Base-by-base conservation (phyloP, 2,797 vertebrate species). In the Trichosurus vulpecula region DNA sequence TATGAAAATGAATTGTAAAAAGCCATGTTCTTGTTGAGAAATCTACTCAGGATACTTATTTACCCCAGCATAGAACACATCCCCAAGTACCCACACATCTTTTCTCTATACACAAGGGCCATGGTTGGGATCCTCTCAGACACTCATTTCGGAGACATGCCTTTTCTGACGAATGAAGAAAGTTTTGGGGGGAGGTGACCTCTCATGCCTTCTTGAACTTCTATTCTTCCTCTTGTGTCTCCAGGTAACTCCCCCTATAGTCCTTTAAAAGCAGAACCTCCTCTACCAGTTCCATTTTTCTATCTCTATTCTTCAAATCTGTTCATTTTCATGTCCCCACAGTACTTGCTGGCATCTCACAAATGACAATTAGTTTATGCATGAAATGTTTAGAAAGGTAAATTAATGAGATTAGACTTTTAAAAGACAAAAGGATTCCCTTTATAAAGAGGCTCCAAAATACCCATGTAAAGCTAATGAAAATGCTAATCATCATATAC, bases 401-500 rank as follows among this genome's bases (percentile, higher is more conserved):
- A 87, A 51, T 87, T 14, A 47, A 51, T 11, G 3, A 6, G 29
- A 91, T 87, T 51, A 93, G 41, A 90, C 13, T 47, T 92, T 89
- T 90, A 51, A 54, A 0, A 58, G 61, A 94, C 54, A 35, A 27
- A 35, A 0, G 14, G 35, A 58, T 92, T 94, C 29, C 5, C 31
- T n/a, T 52, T 0, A 54, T 31, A 27, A 51, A 16, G 54, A 31
- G 57, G 25, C 4, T 6, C 30, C 0, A 61, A 66, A 61, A 4
- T 10, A 87, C 41, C 8, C 74, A 35, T 4, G 25, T 51, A 29
- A 47, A 91, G 54, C 13, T 0, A 0, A 30, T 1, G 54, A 25
- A 22, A 10, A 53, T 57, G 30, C 0, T 9, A 30, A 0, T 19
- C 51, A 5, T 52, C 94, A 47, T 93, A 0, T 99, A 99, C 99